These are phyloP conservation scores for Egretta garzetta DNA, from an alignment of 2,113 vertebrate species.

Conservation along the genomic window DNA sequence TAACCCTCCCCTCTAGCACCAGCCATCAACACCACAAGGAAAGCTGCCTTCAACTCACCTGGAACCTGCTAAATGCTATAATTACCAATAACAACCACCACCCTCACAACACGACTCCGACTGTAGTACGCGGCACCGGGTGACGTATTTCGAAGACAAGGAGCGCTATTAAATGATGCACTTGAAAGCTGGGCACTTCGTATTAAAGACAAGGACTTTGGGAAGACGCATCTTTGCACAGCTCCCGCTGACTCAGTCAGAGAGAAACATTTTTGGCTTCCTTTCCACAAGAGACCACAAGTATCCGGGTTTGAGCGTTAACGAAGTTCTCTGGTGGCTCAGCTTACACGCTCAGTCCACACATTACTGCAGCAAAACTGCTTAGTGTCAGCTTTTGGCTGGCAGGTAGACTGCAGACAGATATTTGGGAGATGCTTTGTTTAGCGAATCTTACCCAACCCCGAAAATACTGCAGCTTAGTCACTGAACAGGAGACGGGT, in stretches of 20 bases:
- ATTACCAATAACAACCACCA: no score
- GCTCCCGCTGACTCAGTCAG: background rate
- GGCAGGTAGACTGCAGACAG: background rate
- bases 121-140: accelerated
- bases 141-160: background rate
- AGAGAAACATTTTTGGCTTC: background rate
- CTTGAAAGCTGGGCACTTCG: background rate
- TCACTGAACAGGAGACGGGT: background rate
- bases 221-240: background rate
- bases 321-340: background rate
- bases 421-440: background rate
- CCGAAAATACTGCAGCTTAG: accelerated
- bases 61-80: background rate
- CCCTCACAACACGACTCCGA: background rate
- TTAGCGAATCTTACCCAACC: background rate
- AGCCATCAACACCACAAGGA: background rate
- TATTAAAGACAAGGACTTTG: background rate
- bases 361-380: background rate
- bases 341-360: background rate
- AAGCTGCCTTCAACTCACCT: background rate
- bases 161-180: background rate
- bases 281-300: background rate
- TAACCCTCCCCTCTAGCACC: background rate
- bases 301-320: background rate
- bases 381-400: background rate